phyloP scores from a whole-genome alignment of 2,113 vertebrate species.

The Ameiurus melas region DNA sequence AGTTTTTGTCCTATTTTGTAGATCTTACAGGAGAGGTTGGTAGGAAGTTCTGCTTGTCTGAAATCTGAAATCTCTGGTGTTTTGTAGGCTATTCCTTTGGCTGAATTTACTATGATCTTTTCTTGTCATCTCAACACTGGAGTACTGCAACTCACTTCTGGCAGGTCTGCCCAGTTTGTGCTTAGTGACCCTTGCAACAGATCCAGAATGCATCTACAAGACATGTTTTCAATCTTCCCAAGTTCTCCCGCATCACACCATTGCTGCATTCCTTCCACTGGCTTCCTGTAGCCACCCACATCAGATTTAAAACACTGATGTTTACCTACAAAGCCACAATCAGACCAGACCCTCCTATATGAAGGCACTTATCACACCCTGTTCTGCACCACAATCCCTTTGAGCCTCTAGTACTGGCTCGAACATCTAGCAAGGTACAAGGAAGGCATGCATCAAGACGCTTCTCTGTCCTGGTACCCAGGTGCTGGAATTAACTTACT shows the following conservation, averaged over 20 bases:
- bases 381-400: background rate
- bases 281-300: background rate
- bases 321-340: background rate
- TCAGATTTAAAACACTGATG: slow-evolving; percentile 11
- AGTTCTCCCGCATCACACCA: background rate
- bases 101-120: background rate
- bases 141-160: background rate
- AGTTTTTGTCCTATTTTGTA: background rate
- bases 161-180: background rate
- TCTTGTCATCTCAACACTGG: background rate
- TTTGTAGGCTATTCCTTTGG: background rate
- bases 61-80: background rate
- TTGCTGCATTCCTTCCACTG: background rate
- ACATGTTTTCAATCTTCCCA: background rate
- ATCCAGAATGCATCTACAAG: background rate
- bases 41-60: background rate
- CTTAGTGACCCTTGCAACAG: background rate
- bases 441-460: background rate
- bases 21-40: background rate
- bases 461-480: background rate
- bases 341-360: background rate
- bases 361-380: background rate
- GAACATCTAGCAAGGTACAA: background rate
- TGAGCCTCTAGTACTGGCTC: background rate
- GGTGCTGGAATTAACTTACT: background rate